Evolutionary conservation across 2,888 invertebrate species (phyloP).

Genomic region (Drosophila diplacantha): DNA sequence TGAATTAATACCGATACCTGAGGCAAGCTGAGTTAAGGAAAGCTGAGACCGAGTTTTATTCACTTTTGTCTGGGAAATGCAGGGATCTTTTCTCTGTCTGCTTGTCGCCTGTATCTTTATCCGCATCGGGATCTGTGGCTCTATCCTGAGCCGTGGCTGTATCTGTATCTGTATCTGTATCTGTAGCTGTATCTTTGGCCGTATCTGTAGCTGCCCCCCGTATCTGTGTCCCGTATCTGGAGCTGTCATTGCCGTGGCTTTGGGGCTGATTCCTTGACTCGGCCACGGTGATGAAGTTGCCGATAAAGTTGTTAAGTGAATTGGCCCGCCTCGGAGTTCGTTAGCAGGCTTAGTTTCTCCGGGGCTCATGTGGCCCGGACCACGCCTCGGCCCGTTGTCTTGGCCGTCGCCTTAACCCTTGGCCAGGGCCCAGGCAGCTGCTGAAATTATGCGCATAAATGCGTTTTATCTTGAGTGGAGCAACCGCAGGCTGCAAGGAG

Average conservation of each 20-base stretch:
- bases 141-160: constrained; percentile 6
- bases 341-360: constrained; percentile 38
- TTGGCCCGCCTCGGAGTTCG: constrained; percentile 49
- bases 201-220: constrained; percentile 15
- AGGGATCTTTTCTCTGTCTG: background rate
- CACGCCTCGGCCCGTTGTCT: constrained; percentile 1
- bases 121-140: constrained; percentile 18
- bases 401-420: background rate
- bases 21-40: background rate
- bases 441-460: constrained; percentile 42
- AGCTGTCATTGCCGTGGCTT: constrained; percentile 10
- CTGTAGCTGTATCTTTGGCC: constrained; percentile 14
- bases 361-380: constrained; percentile 28
- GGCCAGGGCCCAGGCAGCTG: constrained; percentile 1
- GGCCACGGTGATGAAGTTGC: constrained; percentile 45
- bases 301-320: constrained; percentile 71
- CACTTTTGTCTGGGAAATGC: too few species aligned
- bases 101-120: constrained; percentile 14
- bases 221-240: constrained; percentile 15
- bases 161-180: too few species aligned
- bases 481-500: constrained; percentile 25
- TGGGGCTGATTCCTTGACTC: constrained; percentile 4
- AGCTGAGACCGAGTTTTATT: background rate
- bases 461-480: constrained; percentile 32
- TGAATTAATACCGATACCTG: background rate